Conservation (phyloP, 2,113 vertebrate species). For the Platichthys flesus region DNA sequence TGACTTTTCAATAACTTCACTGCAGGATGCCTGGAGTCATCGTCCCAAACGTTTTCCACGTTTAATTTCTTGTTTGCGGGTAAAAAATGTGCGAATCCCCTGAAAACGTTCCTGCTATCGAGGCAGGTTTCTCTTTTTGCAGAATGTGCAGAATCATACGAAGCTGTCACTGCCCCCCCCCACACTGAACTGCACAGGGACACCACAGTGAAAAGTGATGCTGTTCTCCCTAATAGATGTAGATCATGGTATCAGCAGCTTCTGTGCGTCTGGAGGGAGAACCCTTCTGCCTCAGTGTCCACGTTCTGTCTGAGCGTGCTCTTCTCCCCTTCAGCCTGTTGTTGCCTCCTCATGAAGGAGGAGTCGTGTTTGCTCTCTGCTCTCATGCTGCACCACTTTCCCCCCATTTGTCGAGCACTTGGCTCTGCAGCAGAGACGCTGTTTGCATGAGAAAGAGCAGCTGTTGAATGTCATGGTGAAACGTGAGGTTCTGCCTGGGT, state of each 20-base stretch:
- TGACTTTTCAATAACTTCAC: too few relatives aligned
- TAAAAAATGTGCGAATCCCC: too few relatives aligned
- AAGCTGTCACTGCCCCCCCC: too few relatives aligned
- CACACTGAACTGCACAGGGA: neutral
- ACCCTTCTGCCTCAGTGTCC: constrained; percentile 1
- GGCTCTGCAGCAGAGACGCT: neutral
- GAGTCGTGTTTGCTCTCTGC: neutral
- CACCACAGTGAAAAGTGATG: neutral
- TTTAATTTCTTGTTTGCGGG: too few relatives aligned
- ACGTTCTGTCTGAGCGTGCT: neutral
- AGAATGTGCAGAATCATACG: neutral
- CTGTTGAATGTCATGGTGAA: neutral
- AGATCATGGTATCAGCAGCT: neutral
- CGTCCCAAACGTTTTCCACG: too few relatives aligned
- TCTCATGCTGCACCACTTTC: neutral
- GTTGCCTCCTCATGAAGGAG: constrained; percentile 33
- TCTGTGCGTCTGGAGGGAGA: neutral
- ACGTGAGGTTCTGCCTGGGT: neutral
- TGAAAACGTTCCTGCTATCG: too few relatives aligned
- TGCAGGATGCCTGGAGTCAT: too few relatives aligned
- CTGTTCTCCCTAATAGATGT: neutral
- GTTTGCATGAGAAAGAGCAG: neutral
- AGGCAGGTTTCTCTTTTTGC: neutral
- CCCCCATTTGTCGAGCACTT: neutral
- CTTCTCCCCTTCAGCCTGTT: neutral